phyloP scores from a whole-genome alignment of 2,113 vertebrate genomes.

The Salvator merianae region DNA sequence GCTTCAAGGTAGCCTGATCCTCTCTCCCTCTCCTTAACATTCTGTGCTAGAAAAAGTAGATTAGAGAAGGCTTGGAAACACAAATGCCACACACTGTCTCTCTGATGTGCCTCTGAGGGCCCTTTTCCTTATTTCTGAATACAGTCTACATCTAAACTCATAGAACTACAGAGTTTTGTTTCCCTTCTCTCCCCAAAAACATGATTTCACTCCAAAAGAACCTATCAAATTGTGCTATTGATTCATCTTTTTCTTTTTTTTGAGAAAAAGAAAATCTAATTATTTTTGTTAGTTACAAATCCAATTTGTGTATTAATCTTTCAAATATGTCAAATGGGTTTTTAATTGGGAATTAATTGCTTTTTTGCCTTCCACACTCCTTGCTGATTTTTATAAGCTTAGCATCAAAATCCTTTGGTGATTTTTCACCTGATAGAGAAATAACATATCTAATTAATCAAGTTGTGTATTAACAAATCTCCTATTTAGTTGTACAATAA shows the following conservation, averaged over 20 bases:
- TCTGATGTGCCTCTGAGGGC: too few species aligned
- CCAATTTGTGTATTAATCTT: conserved; percentile 70
- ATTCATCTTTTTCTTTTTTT: conserved; percentile 28
- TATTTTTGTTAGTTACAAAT: conserved; percentile 65
- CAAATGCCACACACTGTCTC: too few species aligned
- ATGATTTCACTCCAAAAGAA: background rate
- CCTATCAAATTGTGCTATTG: conserved; percentile 36
- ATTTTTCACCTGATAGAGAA: conserved; percentile 76
- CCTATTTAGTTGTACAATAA: conserved; percentile 69
- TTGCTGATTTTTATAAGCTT: conserved; percentile 65
- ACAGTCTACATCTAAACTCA: too few species aligned
- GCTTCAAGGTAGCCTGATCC: too few species aligned
- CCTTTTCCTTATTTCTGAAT: background rate
- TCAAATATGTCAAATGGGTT: conserved; percentile 70
- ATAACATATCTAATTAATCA: conserved; percentile 74
- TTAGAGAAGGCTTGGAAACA: too few species aligned
- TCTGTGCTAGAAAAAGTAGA: too few species aligned
- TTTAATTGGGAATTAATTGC: conserved; percentile 75
- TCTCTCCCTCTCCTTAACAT: too few species aligned
- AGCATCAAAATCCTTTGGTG: conserved; percentile 64
- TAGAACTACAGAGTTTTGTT: background rate
- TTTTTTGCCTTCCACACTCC: conserved; percentile 58
- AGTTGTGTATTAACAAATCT: conserved; percentile 64
- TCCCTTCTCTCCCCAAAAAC: background rate
- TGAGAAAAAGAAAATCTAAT: conserved; percentile 41